Evolutionary conservation across 2,888 invertebrate genomes (phyloP), one percentile per base, ranked within the genome.

Genomic region (Prosapia bicincta): DNA sequence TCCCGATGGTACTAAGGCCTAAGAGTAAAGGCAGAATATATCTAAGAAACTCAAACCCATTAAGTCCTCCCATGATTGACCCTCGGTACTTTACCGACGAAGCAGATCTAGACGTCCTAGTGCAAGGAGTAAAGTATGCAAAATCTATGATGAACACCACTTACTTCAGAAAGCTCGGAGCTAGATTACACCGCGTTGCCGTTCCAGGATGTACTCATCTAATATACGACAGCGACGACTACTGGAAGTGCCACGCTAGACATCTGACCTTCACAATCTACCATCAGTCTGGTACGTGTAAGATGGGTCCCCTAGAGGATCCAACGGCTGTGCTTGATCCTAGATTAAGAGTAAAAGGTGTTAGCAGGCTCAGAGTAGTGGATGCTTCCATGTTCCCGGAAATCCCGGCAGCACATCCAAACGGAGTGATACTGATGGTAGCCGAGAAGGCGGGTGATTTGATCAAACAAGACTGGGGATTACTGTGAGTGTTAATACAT

Each of bases 311-410:
- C 0, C 65, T 79, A 6, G 80, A 78, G 13, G 89, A 90, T 81
- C 84, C 85, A 0, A 84, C 84, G 69, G 88, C 89, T 0, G 89
- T 90, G 0, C 89, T 90, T 0, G 88, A 90, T 80, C 84, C 86
- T 3, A 83, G 83, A 80, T 84, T 93, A 5, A 85, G 85, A 79
- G 90, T 91, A 1, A 85, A 89, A 77, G 91, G 91, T 0, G 83
- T 92, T 5, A 83, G 84, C n/a, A 88, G 88, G 74, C 83, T 93
- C 25, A 85, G 93, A 76, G 91, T 93, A 0, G 89, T 88, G 2
- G 93, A 93, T 81, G 90, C 90, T 26, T 90, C 91, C 77, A 86
- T 92, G 25, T 90, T 92, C 82, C 92, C 92, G 0, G 85, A 87
- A 71, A 87, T 91, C 9, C 87, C 90, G 66, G 89, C 89, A 10